These are phyloP conservation scores for Incurvaria masculella DNA, from an alignment of 2,888 invertebrate species.

Conservation along the genomic window DNA sequence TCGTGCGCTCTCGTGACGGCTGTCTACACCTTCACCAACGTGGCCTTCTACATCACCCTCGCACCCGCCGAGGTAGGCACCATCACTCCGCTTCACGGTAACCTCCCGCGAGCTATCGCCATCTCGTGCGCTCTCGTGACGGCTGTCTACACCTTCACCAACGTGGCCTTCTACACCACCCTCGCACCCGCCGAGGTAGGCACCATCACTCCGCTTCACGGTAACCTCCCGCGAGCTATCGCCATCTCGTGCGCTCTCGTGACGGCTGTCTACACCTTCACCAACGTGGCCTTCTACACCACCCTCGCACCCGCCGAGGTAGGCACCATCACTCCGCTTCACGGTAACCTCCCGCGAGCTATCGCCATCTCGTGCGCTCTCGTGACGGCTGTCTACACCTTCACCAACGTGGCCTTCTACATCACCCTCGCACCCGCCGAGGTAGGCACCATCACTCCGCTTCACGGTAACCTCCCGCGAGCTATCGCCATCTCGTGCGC, in stretches of 20 bases:
- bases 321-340: too few relatives aligned
- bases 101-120: constrained; percentile 88
- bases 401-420: constrained; percentile 96
- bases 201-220: too few relatives aligned
- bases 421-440: constrained; percentile 90
- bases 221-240: too few relatives aligned
- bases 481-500: constrained; percentile 96
- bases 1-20: constrained; percentile 92
- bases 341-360: too few relatives aligned
- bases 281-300: constrained; percentile 97
- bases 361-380: constrained; percentile 94
- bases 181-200: constrained; percentile 84
- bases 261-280: constrained; percentile 91
- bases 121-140: constrained; percentile 95
- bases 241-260: constrained; percentile 93
- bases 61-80: constrained; percentile 82
- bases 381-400: constrained; percentile 92
- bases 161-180: constrained; percentile 96
- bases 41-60: constrained; percentile 95
- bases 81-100: too few relatives aligned
- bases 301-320: constrained; percentile 91
- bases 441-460: too few relatives aligned
- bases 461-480: too few relatives aligned
- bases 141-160: constrained; percentile 91
- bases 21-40: constrained; percentile 92